Evolutionary conservation across 2,113 vertebrate genomes (phyloP).

Genomic region (Myrmecophaga tridactyla): DNA sequence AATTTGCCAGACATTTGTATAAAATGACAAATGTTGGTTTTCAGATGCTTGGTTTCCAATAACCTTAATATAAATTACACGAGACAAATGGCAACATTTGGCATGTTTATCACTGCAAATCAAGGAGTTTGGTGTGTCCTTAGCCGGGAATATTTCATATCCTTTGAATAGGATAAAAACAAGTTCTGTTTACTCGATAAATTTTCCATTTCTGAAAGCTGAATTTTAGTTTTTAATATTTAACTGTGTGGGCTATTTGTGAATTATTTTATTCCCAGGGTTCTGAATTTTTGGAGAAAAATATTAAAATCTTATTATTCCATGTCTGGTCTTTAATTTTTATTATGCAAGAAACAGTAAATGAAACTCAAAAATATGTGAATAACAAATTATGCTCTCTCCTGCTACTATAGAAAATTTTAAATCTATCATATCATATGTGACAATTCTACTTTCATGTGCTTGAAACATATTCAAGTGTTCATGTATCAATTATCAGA

Average conservation of each 20-base stretch:
- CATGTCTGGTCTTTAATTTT: neutral
- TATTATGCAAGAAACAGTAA: neutral
- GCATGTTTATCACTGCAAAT: conserved; percentile 44
- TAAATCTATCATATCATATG: neutral
- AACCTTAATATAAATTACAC: conserved; percentile 68
- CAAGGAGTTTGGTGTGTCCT: neutral
- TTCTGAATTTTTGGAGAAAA: neutral
- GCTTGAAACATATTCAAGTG: neutral
- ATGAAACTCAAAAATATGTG: neutral
- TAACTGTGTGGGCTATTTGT: neutral
- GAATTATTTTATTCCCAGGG: neutral
- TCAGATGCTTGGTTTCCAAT: conserved; percentile 56
- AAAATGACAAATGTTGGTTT: conserved; percentile 66
- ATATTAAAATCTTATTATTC: neutral
- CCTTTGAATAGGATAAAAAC: neutral
- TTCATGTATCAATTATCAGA: neutral
- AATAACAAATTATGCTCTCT: neutral
- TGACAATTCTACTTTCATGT: neutral
- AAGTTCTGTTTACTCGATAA: neutral
- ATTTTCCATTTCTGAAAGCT: conserved; percentile 20
- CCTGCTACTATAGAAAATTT: neutral
- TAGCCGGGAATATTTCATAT: neutral
- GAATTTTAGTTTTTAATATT: neutral
- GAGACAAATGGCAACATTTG: conserved; percentile 54
- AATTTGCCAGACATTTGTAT: conserved; percentile 57